Percentiles rank a stretch among this genome's conserved stretches.
phyloP scores from a whole-genome alignment of 2,888 invertebrate species.

The Troides oblongomaculatus region DNA sequence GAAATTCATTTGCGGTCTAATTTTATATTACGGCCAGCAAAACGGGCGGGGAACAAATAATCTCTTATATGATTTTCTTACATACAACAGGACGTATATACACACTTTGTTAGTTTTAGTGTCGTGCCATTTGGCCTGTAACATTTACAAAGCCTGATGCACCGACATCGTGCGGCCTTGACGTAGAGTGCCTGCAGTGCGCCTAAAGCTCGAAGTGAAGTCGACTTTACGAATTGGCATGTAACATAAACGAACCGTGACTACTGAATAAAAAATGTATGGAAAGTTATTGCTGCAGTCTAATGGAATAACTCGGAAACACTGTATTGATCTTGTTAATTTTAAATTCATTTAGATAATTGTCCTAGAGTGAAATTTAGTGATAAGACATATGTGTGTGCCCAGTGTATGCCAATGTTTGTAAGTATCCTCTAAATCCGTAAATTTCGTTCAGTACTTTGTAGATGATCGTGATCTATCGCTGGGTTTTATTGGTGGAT shows the following conservation, averaged over 20 bases:
- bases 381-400: no score
- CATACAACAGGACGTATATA: no score
- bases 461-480: background rate
- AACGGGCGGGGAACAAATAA: no score
- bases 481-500: constrained; percentile 1
- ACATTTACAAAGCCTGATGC: constrained; percentile 15
- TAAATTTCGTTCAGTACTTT: background rate
- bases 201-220: constrained; percentile 30
- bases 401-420: background rate
- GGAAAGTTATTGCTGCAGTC: background rate
- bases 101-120: no score
- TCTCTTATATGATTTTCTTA: no score
- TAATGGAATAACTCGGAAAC: no score
- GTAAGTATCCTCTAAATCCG: background rate
- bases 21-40: no score
- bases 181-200: constrained; percentile 54
- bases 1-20: no score
- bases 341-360: no score
- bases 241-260: background rate
- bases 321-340: no score
- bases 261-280: background rate
- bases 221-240: background rate
- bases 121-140: background rate
- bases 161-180: constrained; percentile 20
- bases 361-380: no score